Percentiles rank a stretch among this genome's conserved stretches.
phyloP scores from a whole-genome alignment of 2,113 vertebrate genomes.

The Salvelinus fontinalis region DNA sequence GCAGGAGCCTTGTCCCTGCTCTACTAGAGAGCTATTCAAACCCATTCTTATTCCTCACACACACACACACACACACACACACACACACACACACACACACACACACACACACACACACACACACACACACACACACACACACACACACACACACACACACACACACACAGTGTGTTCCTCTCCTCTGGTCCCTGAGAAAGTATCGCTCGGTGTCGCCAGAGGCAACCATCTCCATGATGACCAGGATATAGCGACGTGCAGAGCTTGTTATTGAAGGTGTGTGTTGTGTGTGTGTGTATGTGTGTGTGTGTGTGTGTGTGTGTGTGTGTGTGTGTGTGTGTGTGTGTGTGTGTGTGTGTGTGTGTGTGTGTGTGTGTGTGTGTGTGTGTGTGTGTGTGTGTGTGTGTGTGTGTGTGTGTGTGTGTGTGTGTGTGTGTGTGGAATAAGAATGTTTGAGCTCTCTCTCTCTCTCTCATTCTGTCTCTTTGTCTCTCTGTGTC shows the following conservation, averaged over 20 bases:
- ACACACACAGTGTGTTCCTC: constrained; percentile 16
- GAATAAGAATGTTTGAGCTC: too few species aligned
- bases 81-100: too few species aligned
- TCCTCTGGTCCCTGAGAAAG: constrained; percentile 21
- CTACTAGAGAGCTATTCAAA: too few species aligned
- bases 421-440: constrained; percentile 12
- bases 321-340: background rate
- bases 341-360: constrained; percentile 12
- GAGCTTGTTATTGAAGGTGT: constrained; percentile 25
- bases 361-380: constrained; percentile 14
- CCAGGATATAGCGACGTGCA: constrained; percentile 23
- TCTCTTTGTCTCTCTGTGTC: too few species aligned
- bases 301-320: constrained; percentile 10
- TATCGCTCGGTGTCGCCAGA: constrained; percentile 27
- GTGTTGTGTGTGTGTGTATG: background rate
- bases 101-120: too few species aligned
- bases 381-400: constrained; percentile 14
- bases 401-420: too few species aligned
- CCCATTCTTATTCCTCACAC: too few species aligned
- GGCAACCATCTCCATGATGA: constrained; percentile 62
- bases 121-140: too few species aligned
- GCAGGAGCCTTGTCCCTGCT: too few species aligned
- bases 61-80: too few species aligned
- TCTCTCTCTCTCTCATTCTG: too few species aligned
- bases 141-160: background rate